These are phyloP conservation scores for Parazoanthus atlanticus DNA, from an alignment of 92 coral and sea anemone genomes.

Conservation along the genomic window DNA sequence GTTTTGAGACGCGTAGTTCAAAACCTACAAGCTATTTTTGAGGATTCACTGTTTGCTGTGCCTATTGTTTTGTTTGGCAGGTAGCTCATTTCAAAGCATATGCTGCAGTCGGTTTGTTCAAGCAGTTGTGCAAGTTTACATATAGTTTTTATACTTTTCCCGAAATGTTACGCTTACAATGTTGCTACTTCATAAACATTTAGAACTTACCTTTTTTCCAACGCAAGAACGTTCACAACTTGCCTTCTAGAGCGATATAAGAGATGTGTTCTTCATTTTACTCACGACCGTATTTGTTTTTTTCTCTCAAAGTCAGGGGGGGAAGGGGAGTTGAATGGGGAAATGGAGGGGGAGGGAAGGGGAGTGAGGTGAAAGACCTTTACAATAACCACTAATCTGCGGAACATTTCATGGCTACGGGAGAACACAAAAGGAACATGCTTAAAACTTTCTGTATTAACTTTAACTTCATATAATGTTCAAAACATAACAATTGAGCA, in stretches of 20 bases:
- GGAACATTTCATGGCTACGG: not conserved
- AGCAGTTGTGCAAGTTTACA: not conserved
- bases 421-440: not conserved
- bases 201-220: not conserved
- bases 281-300: not conserved
- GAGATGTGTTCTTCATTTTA: not conserved
- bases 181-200: not conserved
- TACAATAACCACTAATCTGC: not conserved
- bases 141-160: not conserved
- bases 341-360: not conserved
- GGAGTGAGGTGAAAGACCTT: not conserved
- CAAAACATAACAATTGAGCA: not conserved
- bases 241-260: not conserved
- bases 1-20: not conserved
- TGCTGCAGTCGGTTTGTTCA: not conserved
- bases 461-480: not conserved
- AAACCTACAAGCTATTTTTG: not conserved
- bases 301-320: not conserved
- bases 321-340: not conserved
- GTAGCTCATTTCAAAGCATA: slow-evolving; percentile 2
- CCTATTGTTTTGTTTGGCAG: slow-evolving; percentile 16
- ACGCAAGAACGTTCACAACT: not conserved
- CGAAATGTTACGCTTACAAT: no score
- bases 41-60: not conserved
- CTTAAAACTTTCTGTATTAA: not conserved